Evolutionary conservation across 2,797 vertebrate species (phyloP).

Genomic region (Hyperoplus immaculatus): DNA sequence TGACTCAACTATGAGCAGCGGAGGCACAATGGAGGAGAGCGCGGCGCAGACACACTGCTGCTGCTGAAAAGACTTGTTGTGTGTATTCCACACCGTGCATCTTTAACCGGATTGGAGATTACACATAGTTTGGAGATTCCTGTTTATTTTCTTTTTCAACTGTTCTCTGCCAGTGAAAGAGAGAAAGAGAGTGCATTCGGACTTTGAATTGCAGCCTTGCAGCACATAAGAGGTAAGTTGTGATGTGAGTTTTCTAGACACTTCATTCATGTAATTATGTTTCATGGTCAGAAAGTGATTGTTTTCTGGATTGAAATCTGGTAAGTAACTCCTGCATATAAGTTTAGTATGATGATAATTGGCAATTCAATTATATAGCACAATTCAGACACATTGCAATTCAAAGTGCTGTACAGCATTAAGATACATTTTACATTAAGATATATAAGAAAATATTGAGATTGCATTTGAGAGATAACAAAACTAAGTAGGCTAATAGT

Average conservation of each 20-base stretch:
- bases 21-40: conserved; percentile 59
- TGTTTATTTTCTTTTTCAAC: neutral
- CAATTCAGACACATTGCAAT: too few relatives aligned
- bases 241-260: neutral
- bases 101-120: neutral
- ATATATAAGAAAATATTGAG: too few relatives aligned
- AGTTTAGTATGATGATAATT: too few relatives aligned
- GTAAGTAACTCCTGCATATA: too few relatives aligned
- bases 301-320: too few relatives aligned
- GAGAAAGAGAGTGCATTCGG: conserved; percentile 26
- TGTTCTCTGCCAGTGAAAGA: conserved; percentile 3
- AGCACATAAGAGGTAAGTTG: conserved; percentile 55
- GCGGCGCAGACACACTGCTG: conserved; percentile 26
- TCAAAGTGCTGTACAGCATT: too few relatives aligned
- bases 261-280: neutral
- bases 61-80: conserved; percentile 24
- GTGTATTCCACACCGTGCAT: neutral
- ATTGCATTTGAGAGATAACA: too few relatives aligned
- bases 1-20: conserved; percentile 42
- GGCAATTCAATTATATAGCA: too few relatives aligned
- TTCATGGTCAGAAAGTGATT: neutral
- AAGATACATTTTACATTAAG: too few relatives aligned
- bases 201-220: conserved; percentile 36
- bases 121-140: conserved; percentile 16
- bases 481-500: too few relatives aligned